phyloP scores from a whole-genome alignment of 1,140 invertebrate genomes.

The Cotesia vestalis region DNA sequence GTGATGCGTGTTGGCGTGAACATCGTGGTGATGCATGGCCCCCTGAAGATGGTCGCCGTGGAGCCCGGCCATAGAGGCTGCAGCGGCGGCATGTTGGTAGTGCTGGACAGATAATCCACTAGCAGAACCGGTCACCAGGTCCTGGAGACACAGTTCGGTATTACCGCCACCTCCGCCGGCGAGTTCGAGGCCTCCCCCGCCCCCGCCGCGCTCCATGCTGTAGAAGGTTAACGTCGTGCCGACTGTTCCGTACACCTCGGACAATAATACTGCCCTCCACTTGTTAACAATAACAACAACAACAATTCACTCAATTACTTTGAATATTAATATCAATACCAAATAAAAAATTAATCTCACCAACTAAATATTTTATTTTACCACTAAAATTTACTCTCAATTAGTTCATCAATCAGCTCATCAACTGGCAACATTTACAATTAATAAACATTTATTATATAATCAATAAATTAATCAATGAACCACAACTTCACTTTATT shows the following conservation, averaged over 20 bases:
- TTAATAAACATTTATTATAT: too few relatives aligned
- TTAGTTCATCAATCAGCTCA: too few relatives aligned
- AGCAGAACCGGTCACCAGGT: conserved; percentile 70
- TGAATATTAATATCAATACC: not conserved
- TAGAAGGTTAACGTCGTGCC: conserved; percentile 66
- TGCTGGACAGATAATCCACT: conserved; percentile 64
- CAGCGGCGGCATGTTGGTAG: conserved; percentile 71
- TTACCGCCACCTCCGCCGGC: conserved; percentile 70
- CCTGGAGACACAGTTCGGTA: conserved; percentile 76
- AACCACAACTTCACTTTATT: too few relatives aligned
- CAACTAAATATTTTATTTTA: not conserved
- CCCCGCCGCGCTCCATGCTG: conserved; percentile 64
- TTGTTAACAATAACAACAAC: not conserved
- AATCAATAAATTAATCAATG: too few relatives aligned
- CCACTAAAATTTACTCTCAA: too few relatives aligned
- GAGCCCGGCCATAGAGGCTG: conserved; percentile 72
- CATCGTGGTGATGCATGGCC: conserved; percentile 70
- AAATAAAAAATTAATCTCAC: not conserved
- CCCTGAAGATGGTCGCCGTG: conserved; percentile 63
- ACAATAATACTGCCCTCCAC: not conserved
- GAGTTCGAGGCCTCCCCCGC: conserved; percentile 66
- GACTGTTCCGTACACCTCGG: conserved; percentile 47
- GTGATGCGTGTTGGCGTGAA: conserved; percentile 68
- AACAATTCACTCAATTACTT: not conserved
- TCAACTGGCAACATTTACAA: too few relatives aligned